Evolutionary conservation across 2,113 vertebrate genomes (phyloP), one percentile per base, ranked within the genome.

Genomic region (Eulemur macaco): DNA sequence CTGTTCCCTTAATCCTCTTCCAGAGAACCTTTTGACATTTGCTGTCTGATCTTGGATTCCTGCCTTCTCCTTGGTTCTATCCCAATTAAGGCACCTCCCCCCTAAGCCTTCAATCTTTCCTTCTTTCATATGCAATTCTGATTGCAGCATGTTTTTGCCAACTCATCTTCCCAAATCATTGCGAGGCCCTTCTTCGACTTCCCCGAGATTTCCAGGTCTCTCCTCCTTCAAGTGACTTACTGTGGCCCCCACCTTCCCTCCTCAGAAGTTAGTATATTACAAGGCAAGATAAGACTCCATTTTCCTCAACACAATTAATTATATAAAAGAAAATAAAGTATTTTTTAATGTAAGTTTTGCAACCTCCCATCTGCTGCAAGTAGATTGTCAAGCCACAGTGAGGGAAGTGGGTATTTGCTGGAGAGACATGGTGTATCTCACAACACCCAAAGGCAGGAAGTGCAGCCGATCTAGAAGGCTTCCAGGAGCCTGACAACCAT

Each of bases 1-100:
- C 97, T 94, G 96, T 86, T 58, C 69, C 73, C 95, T 86, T 96
- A 81, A 96, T 96, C 97, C 74, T 94, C 92, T 97, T 89, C 89
- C 90, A 37, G 80, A 71, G 94, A 90, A 94, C 91, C 96, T 94
- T 88, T 94, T 7, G 90, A 97, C 95, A 85, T 96, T 95, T 52
- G 81, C 96, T 83, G 66, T 96, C 96, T 96, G 93, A 89, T 95
- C 77, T 82, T 91, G 91, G 92, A 85, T 78, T 60, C 89, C 85
- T 78, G 81, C 85, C 47, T 45, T 84, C 88, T 63, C 76, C 80
- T 42, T 74, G 83, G 82, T 66, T 96, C 82, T 64, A 1, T 37
- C 73, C 54, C 54, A 34, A 39, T 92, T 74, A 77, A 7, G 76
- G 77, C 76, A 31, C 42, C 54, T 73, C 50, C 69, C 68, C 45